Evolutionary conservation across 1,140 invertebrate genomes (phyloP).

Genomic region (Camponotus vicinus): DNA sequence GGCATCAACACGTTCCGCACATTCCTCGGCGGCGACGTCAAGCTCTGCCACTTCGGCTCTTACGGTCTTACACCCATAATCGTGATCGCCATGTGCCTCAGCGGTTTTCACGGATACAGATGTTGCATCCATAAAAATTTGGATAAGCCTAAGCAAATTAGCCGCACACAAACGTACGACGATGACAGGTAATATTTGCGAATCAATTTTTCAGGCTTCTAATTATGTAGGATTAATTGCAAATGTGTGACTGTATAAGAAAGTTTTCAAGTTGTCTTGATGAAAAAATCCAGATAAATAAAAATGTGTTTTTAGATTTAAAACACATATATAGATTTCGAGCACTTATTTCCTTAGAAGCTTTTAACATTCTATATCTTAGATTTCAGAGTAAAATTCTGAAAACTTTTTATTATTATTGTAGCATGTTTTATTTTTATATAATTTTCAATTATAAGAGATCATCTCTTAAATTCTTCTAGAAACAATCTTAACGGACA

Average conservation of each 20-base stretch:
- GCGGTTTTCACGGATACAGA: slow-evolving; percentile 89
- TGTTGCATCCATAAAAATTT: slow-evolving; percentile 87
- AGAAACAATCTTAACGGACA: slow-evolving; percentile 26
- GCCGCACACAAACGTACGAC: slow-evolving; percentile 42
- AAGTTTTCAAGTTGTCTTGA: too few species aligned
- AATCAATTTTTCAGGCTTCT: background rate
- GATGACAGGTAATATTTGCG: slow-evolving; percentile 67
- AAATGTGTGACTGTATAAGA: too few species aligned
- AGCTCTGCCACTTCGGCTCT: slow-evolving; percentile 88
- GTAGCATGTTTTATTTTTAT: too few species aligned
- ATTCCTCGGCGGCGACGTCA: slow-evolving; percentile 89
- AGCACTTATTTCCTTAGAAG: too few species aligned
- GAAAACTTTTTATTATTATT: too few species aligned
- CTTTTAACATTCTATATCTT: too few species aligned
- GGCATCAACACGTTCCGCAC: slow-evolving; percentile 87
- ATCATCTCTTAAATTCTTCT: background rate
- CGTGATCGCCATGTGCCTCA: slow-evolving; percentile 87
- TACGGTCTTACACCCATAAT: slow-evolving; percentile 88
- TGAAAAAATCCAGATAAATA: too few species aligned
- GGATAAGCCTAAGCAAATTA: slow-evolving; percentile 77
- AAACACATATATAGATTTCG: too few species aligned
- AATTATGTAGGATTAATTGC: background rate
- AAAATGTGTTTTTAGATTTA: too few species aligned
- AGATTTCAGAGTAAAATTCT: background rate
- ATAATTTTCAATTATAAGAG: background rate